Evolutionary conservation across 2,113 vertebrate species (phyloP).

Genomic region (Phocoena sinus): DNA sequence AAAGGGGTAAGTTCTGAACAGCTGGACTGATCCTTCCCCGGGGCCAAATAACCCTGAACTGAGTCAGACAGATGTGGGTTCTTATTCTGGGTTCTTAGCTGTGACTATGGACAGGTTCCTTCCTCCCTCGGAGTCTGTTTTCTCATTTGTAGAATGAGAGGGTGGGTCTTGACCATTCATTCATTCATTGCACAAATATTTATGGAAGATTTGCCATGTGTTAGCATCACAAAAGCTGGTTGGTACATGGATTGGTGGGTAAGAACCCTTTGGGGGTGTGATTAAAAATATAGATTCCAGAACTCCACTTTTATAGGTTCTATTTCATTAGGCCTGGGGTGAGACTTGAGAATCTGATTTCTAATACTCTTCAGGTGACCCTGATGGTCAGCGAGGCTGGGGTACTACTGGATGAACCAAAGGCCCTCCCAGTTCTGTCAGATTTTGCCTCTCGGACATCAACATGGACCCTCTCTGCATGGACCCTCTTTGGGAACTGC

Average conservation of each 20-base stretch:
- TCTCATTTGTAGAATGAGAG: neutral
- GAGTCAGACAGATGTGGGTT: neutral
- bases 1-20: neutral
- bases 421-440: neutral
- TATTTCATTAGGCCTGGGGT: neutral
- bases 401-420: neutral
- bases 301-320: neutral
- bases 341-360: neutral
- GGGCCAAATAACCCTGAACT: neutral
- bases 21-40: neutral
- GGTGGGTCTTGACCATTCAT: neutral
- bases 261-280: neutral
- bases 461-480: neutral
- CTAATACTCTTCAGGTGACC: neutral
- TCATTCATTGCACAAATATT: neutral
- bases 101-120: neutral
- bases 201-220: neutral
- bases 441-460: neutral
- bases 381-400: neutral
- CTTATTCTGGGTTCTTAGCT: neutral
- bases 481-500: neutral
- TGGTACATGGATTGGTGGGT: neutral
- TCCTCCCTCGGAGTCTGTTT: neutral
- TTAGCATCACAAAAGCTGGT: neutral
- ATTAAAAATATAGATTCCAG: neutral